A percentile compares a stretch with the other conserved stretches of the same genome.
These are phyloP conservation scores for Caenorhabditis latens DNA, from an alignment of 1,140 invertebrate species.

Conservation along the genomic window DNA sequence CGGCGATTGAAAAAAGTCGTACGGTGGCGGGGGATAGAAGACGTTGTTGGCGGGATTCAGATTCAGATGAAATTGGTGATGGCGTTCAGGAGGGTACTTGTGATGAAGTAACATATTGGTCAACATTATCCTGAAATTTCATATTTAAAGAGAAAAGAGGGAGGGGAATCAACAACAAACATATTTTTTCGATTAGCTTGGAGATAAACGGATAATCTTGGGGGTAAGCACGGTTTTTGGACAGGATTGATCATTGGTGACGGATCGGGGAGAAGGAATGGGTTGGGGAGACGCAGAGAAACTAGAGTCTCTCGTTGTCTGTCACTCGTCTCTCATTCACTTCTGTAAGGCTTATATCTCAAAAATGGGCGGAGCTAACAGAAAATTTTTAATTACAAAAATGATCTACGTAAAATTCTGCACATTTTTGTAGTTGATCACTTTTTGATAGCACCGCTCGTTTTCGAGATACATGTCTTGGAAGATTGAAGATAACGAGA, in stretches of 20 bases:
- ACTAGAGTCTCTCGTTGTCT: too few species aligned
- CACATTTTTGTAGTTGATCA: too few species aligned
- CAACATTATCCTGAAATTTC: slow-evolving; percentile 28
- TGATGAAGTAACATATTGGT: slow-evolving; percentile 54
- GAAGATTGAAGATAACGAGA: too few species aligned
- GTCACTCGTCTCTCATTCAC: too few species aligned
- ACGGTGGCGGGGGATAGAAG: not conserved
- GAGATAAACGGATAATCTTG: not conserved
- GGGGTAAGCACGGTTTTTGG: slow-evolving; percentile 11
- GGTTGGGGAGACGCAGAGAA: too few species aligned
- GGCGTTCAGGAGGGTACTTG: not conserved
- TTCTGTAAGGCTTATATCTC: too few species aligned
- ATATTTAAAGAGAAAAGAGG: not conserved
- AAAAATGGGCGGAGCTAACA: too few species aligned
- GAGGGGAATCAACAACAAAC: not conserved
- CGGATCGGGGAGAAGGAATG: too few species aligned
- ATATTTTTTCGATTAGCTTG: slow-evolving; percentile 1
- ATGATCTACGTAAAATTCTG: too few species aligned
- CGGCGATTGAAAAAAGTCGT: not conserved
- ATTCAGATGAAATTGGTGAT: not conserved
- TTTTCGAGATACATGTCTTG: too few species aligned
- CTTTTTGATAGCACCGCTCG: too few species aligned
- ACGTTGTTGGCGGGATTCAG: not conserved
- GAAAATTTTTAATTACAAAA: too few species aligned
- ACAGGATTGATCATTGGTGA: slow-evolving; percentile 16